phyloP scores from a whole-genome alignment of 30 jellyfish, hydroid and myxozoan species.

The Aurelia aurita region DNA sequence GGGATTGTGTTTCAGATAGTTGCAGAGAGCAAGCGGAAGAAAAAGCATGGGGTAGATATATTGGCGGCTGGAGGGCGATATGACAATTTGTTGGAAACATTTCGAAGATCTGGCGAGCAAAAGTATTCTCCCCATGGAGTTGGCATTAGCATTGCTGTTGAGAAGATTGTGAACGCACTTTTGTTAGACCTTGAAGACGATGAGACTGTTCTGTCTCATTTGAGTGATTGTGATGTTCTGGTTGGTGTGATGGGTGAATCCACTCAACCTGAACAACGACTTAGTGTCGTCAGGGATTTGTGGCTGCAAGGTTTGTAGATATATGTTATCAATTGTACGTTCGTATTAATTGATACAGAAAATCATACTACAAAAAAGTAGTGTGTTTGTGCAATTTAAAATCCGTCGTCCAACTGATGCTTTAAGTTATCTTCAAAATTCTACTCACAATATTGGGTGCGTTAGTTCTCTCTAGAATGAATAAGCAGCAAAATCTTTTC shows the following conservation, averaged over 20 bases:
- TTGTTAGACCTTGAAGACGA: constrained; percentile 38
- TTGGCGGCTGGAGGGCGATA: constrained; percentile 95
- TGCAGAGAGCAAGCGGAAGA: constrained; percentile 79
- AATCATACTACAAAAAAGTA: too few relatives aligned
- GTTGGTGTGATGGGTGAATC: constrained; percentile 73
- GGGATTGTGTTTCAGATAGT: constrained; percentile 88
- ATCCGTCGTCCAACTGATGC: too few relatives aligned
- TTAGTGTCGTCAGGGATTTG: constrained; percentile 65
- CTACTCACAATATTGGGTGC: too few relatives aligned
- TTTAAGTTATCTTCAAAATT: too few relatives aligned
- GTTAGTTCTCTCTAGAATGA: too few relatives aligned
- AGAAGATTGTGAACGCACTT: constrained; percentile 66
- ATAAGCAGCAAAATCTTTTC: too few relatives aligned
- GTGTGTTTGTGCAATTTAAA: too few relatives aligned
- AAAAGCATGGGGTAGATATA: constrained; percentile 83
- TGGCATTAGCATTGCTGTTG: constrained; percentile 90
- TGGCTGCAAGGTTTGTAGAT: constrained; percentile 62
- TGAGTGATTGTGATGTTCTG: constrained; percentile 61
- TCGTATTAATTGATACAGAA: too few relatives aligned
- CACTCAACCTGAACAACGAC: constrained; percentile 37
- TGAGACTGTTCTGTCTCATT: constrained; percentile 41
- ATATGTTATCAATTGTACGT: too few relatives aligned
- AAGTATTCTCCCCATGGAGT: constrained; percentile 75
- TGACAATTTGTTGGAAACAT: constrained; percentile 64
- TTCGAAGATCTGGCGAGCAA: constrained; percentile 63